These are phyloP conservation scores for Notolepis coatsorum DNA, from an alignment of 2,797 vertebrate species.

Conservation along the genomic window DNA sequence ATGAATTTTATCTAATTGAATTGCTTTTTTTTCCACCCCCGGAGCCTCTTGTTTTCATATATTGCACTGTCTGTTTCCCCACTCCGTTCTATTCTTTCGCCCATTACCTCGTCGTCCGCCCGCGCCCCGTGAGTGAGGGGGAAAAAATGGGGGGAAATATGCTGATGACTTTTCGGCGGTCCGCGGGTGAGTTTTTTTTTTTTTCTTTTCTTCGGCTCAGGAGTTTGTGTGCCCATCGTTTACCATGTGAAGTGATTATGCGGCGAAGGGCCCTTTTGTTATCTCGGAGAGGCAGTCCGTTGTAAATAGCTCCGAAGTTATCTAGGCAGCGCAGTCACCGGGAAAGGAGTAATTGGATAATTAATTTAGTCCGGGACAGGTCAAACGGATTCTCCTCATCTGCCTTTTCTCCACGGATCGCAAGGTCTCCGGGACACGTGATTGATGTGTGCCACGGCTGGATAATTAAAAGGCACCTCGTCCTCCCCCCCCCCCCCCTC, in stretches of 20 bases:
- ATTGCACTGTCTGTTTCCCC: background rate
- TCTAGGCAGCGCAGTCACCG: slow-evolving; percentile 76
- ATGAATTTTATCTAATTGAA: slow-evolving; percentile 11
- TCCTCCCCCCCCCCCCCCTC: slow-evolving; percentile 11
- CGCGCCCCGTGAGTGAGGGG: slow-evolving; percentile 1
- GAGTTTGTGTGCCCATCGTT: slow-evolving; percentile 56
- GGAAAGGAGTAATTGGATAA: slow-evolving; percentile 82
- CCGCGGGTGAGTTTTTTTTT: slow-evolving; percentile 43
- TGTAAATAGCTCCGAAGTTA: slow-evolving; percentile 79
- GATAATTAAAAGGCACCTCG: slow-evolving; percentile 60
- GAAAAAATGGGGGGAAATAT: slow-evolving; percentile 53
- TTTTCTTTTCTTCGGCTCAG: slow-evolving; percentile 44
- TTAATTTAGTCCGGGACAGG: slow-evolving; percentile 81
- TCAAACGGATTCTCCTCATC: slow-evolving; percentile 75
- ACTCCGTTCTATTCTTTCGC: slow-evolving; percentile 15
- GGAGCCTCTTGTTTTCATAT: slow-evolving; percentile 22
- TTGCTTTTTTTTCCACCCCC: too few relatives aligned
- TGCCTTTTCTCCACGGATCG: slow-evolving; percentile 46
- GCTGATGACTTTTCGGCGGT: slow-evolving; percentile 60
- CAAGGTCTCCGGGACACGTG: slow-evolving; percentile 64
- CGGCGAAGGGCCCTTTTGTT: slow-evolving; percentile 68
- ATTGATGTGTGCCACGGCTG: slow-evolving; percentile 71
- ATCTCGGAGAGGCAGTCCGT: slow-evolving; percentile 72
- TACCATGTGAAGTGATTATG: slow-evolving; percentile 73
- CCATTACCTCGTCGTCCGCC: slow-evolving; percentile 39